A percentile compares a stretch with the other conserved stretches of the same genome.
phyloP scores from a whole-genome alignment of 2,797 vertebrate species.

The Streptopelia turtur region DNA sequence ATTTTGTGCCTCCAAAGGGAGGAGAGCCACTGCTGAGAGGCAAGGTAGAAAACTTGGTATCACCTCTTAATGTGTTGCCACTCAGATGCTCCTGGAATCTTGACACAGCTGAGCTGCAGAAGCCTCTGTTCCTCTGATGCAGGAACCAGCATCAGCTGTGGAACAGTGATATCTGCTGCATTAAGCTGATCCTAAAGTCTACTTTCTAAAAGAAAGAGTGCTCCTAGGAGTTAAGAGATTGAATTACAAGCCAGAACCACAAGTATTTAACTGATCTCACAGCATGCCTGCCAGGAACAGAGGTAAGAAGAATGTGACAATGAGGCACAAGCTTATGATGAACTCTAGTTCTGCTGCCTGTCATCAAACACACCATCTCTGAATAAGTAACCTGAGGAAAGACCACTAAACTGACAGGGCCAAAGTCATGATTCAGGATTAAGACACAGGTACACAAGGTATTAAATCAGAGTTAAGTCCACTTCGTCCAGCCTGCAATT shows the following conservation, averaged over 20 bases:
- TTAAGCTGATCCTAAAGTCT: neutral
- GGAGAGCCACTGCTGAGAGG: neutral
- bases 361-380: neutral
- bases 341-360: neutral
- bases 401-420: neutral
- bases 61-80: neutral
- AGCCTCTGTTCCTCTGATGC: neutral
- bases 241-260: neutral
- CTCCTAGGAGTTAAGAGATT: neutral
- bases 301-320: neutral
- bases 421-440: neutral
- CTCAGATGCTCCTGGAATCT: neutral
- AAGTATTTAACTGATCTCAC: neutral
- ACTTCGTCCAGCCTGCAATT: neutral
- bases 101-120: neutral
- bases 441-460: neutral
- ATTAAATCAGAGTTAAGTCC: neutral
- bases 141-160: neutral
- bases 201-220: neutral
- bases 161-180: neutral
- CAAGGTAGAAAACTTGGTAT: neutral
- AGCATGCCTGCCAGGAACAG: neutral
- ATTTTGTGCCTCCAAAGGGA: neutral
- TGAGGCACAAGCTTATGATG: neutral
- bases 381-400: neutral